Percentiles rank a stretch among this genome's conserved stretches.
phyloP scores from a whole-genome alignment of 1,140 invertebrate genomes.

The Calycopis cecrops region DNA sequence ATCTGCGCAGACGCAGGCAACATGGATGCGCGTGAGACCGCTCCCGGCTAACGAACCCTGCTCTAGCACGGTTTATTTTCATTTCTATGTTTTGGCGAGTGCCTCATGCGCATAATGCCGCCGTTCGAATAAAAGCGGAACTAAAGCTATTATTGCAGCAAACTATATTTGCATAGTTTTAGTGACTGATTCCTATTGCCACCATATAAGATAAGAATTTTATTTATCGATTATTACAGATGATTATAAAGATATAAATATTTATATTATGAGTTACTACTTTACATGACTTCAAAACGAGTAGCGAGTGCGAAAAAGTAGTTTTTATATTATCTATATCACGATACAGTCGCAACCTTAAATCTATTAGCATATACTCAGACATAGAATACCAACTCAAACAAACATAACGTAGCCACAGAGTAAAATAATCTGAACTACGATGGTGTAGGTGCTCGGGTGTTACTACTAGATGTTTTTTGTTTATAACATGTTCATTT shows the following conservation, averaged over 20 bases:
- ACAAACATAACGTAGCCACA: slow-evolving; percentile 19
- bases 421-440: slow-evolving; percentile 5
- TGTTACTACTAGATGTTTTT: slow-evolving; percentile 26
- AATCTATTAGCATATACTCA: not conserved
- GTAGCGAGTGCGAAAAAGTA: too few relatives aligned
- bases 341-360: not conserved
- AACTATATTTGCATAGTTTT: not conserved
- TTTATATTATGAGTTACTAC: too few relatives aligned
- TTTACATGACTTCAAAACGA: too few relatives aligned
- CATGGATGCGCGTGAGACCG: slow-evolving; percentile 39
- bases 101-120: slow-evolving; percentile 19
- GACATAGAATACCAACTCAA: slow-evolving; percentile 13
- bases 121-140: not conserved
- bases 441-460: slow-evolving; percentile 1
- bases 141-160: not conserved
- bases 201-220: too few relatives aligned
- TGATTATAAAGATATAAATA: too few relatives aligned
- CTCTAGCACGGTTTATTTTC: slow-evolving; percentile 46
- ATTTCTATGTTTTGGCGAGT: slow-evolving; percentile 53
- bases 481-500: slow-evolving; percentile 33
- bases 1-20: slow-evolving; percentile 25
- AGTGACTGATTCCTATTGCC: too few relatives aligned
- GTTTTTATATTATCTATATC: too few relatives aligned
- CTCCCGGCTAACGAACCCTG: slow-evolving; percentile 51
- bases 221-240: too few relatives aligned